phyloP scores from a whole-genome alignment of 2,113 vertebrate genomes.

The Oryzias woworae region DNA sequence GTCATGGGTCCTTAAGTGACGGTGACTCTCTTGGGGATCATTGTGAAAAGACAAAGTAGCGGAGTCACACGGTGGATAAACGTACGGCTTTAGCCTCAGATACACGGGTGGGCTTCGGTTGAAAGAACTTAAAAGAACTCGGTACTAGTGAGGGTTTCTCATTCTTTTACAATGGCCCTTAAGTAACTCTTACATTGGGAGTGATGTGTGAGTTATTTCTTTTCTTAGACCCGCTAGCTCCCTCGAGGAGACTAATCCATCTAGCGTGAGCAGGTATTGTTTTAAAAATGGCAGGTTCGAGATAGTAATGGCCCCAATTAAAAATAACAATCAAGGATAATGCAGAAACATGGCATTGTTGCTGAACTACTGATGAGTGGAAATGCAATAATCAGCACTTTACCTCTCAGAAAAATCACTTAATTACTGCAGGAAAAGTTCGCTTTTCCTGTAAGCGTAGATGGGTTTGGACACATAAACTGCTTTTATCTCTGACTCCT shows the following conservation, averaged over 20 bases:
- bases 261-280: conserved; percentile 5
- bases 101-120: conserved; percentile 15
- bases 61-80: background rate
- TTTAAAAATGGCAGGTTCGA: conserved; percentile 3
- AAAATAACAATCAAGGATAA: conserved; percentile 11
- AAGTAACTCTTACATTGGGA: background rate
- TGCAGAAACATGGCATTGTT: conserved; percentile 5
- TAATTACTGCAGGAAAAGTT: no score
- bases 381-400: no score
- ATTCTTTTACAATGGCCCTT: conserved; percentile 24
- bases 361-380: background rate
- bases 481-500: no score
- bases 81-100: background rate
- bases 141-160: conserved; percentile 16
- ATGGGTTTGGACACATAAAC: no score
- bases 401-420: no score
- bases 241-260: conserved; percentile 29
- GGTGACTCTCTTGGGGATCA: conserved; percentile 1
- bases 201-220: background rate
- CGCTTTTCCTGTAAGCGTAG: no score
- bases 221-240: background rate
- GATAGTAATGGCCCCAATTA: conserved; percentile 26
- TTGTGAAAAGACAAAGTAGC: conserved; percentile 1
- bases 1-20: conserved; percentile 14
- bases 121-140: conserved; percentile 4